Evolutionary conservation across 2,113 vertebrate species (phyloP).

Genomic region (Elanoides forficatus): DNA sequence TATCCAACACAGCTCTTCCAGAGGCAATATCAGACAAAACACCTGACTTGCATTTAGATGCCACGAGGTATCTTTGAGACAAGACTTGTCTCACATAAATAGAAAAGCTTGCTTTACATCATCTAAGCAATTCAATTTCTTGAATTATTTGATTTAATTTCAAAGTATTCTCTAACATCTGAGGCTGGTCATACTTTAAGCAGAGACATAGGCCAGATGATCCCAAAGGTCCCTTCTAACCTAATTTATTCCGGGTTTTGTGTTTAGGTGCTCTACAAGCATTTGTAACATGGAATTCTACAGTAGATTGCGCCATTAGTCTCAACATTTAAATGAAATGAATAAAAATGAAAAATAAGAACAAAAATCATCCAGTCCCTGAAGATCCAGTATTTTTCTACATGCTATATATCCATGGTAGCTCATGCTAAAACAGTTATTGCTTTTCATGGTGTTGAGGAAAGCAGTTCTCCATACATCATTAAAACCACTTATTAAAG

Average conservation of each 20-base stretch:
- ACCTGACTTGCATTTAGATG: neutral
- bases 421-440: neutral
- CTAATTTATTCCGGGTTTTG: neutral
- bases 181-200: neutral
- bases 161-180: neutral
- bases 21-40: neutral
- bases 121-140: neutral
- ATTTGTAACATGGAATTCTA: neutral
- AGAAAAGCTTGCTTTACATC: neutral
- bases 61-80: neutral
- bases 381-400: neutral
- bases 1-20: neutral
- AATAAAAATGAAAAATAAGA: neutral
- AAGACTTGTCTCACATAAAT: neutral
- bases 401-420: neutral
- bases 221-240: neutral
- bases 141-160: neutral
- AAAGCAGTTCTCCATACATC: neutral
- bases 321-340: neutral
- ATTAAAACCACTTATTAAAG: neutral
- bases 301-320: accelerated
- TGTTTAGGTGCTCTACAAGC: neutral
- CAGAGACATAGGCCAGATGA: neutral
- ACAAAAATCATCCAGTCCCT: neutral
- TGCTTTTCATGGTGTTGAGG: neutral